These are phyloP conservation scores for Dinothrombium tinctorium DNA, from an alignment of 1,140 invertebrate genomes.

Conservation along the genomic window DNA sequence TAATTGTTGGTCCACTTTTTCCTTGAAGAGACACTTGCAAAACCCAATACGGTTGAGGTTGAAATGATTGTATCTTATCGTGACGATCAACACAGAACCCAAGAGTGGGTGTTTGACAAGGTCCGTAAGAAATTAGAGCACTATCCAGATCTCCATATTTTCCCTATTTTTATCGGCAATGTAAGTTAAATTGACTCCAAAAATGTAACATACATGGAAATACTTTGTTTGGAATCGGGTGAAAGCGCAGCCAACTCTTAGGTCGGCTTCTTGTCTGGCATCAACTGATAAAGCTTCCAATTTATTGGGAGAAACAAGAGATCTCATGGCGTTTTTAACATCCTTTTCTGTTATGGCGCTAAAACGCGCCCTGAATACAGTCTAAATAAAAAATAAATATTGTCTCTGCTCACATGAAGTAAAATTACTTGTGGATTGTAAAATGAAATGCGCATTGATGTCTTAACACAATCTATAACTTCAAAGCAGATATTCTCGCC, in stretches of 20 bases:
- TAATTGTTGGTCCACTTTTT: not conserved
- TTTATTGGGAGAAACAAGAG: slow-evolving; percentile 69
- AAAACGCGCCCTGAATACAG: slow-evolving; percentile 70
- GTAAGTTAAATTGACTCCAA: slow-evolving; percentile 7
- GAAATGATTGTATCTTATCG: slow-evolving; percentile 94
- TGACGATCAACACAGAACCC: slow-evolving; percentile 97
- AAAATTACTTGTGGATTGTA: slow-evolving; percentile 26
- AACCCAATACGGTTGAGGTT: slow-evolving; percentile 90
- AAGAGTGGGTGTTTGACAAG: slow-evolving; percentile 97
- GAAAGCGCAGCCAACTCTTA: slow-evolving; percentile 97
- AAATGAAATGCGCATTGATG: slow-evolving; percentile 20
- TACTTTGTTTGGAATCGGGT: slow-evolving; percentile 95
- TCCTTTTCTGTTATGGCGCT: slow-evolving; percentile 96
- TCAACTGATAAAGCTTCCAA: slow-evolving; percentile 93
- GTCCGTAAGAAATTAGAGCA: slow-evolving; percentile 89
- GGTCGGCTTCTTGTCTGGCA: slow-evolving; percentile 86
- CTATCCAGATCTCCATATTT: slow-evolving; percentile 61
- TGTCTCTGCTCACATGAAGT: slow-evolving; percentile 28
- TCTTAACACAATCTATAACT: slow-evolving; percentile 29
- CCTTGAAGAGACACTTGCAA: slow-evolving; percentile 34
- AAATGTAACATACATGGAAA: slow-evolving; percentile 43
- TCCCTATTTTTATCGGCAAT: slow-evolving; percentile 10
- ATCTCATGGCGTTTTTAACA: slow-evolving; percentile 75
- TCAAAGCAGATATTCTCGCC: slow-evolving; percentile 99
- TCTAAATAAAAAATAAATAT: slow-evolving; percentile 17